Evolutionary conservation across 53 echinoderm and acorn worm species (phyloP), one percentile per base, ranked within the genome.

Genomic region (Holothuria scabra): DNA sequence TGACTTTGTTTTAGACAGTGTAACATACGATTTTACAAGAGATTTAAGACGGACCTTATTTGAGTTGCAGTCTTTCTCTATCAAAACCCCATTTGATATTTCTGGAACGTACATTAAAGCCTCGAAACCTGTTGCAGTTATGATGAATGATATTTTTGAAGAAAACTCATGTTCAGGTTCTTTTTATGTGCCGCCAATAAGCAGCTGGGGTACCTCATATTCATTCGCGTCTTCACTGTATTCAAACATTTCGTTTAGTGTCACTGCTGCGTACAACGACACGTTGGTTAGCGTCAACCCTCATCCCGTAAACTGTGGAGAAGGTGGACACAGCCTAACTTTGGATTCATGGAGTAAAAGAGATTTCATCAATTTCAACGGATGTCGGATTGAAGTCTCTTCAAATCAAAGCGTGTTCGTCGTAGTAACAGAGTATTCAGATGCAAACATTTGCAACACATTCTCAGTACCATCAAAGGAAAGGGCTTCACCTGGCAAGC

Each of bases 41-140:
- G 44, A 41, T 8, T 20, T 71, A 19, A 71, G 44, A 46, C 24
- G 41, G 10, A 23, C 44, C 10, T 46, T 71, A 1, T 46, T 22
- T 71, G 71, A 71, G 23, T 71, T 71, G 22, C 44, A 71, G 21
- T 46, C 71, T 20, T 41, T 25, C 4, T n/a, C 34, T 21, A 21
- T 71, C 11, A 41, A n/a, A 18, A 71, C 71, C 23, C 44, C 71
- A 16, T 71, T 71, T 71, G 38, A 37, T 32, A 46, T 46, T n/a
- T 34, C 71, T 19, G 71, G 71, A 46, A 71, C 71, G 12, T 71
- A 46, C 46, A 32, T 71, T 21, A 37, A 41, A 44, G 23, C 41
- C 4, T 71, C 71, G 46, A 71, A 44, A 25, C 71, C 41, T 5
- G 44, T 71, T 31, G 38, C 71, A 32, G 12, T 71, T 21, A 38